Conservation (phyloP, 2,888 invertebrate genomes). For the Drosophila buzzatii region DNA sequence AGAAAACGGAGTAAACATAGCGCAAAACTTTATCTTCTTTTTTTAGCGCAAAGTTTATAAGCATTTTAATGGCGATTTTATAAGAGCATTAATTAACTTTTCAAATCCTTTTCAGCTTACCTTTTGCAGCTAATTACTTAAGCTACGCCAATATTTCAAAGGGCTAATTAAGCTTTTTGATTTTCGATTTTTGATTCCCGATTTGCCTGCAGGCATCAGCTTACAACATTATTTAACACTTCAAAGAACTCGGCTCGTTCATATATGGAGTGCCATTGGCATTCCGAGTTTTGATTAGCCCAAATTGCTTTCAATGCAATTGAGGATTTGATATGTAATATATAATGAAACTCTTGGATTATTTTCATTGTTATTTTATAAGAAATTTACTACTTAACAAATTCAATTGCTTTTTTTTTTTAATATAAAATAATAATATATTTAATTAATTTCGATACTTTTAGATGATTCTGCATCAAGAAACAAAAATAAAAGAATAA, state of each 20-base stretch:
- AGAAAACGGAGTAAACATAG: background rate
- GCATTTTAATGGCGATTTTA: conserved; percentile 33
- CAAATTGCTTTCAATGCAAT: background rate
- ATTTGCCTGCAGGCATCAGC: conserved; percentile 13
- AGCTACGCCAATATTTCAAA: conserved; percentile 27
- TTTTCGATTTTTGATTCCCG: conserved; percentile 10
- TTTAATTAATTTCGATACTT: too few species aligned
- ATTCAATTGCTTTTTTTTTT: too few species aligned
- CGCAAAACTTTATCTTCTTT: conserved; percentile 18
- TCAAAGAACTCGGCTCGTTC: conserved; percentile 16
- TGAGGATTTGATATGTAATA: background rate
- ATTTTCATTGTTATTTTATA: too few species aligned
- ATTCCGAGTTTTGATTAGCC: background rate
- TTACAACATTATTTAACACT: conserved; percentile 26
- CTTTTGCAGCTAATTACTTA: conserved; percentile 24
- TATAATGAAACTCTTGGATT: background rate
- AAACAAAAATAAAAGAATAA: too few species aligned
- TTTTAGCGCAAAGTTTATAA: conserved; percentile 12
- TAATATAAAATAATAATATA: too few species aligned
- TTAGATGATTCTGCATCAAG: too few species aligned
- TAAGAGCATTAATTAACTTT: conserved; percentile 34
- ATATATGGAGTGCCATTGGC: background rate
- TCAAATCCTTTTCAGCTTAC: conserved; percentile 6
- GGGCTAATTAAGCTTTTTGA: conserved; percentile 14
- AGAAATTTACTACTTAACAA: too few species aligned